These are phyloP conservation scores for Heliconius hermathena DNA, from an alignment of 1,140 invertebrate genomes.

Conservation along the genomic window DNA sequence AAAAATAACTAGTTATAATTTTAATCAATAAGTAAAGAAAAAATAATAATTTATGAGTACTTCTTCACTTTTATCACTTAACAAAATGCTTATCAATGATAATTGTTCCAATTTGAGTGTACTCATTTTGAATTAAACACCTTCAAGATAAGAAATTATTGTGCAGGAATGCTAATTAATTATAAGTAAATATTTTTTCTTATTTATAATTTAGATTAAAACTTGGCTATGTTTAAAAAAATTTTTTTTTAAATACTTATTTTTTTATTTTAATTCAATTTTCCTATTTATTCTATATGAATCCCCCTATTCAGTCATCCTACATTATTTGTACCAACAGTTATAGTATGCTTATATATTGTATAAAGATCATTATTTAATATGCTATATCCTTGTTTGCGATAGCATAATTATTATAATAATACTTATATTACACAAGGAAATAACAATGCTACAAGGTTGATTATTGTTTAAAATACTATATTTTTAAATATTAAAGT, in stretches of 20 bases:
- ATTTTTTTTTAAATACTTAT: background rate
- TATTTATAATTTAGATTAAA: too few relatives aligned
- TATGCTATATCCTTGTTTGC: background rate
- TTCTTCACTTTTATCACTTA: background rate
- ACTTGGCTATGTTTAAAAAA: too few relatives aligned
- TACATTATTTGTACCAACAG: background rate
- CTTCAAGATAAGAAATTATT: background rate
- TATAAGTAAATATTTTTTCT: too few relatives aligned
- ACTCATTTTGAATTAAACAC: conserved; percentile 1
- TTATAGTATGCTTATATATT: background rate
- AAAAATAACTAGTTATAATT: too few relatives aligned
- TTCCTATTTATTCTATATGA: background rate
- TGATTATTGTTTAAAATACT: background rate
- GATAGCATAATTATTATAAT: background rate
- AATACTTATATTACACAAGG: background rate
- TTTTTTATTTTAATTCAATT: background rate
- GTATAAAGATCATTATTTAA: conserved; percentile 6
- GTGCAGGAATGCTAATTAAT: background rate
- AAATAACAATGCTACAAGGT: background rate
- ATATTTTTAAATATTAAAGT: too few relatives aligned
- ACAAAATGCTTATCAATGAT: conserved; percentile 8
- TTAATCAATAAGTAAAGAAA: too few relatives aligned
- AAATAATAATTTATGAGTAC: background rate
- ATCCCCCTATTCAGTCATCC: background rate
- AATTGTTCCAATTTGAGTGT: conserved; percentile 16